Evolutionary conservation across 2,113 vertebrate genomes (phyloP), one percentile per base, ranked within the genome.

Genomic region (Sardina pilchardus): DNA sequence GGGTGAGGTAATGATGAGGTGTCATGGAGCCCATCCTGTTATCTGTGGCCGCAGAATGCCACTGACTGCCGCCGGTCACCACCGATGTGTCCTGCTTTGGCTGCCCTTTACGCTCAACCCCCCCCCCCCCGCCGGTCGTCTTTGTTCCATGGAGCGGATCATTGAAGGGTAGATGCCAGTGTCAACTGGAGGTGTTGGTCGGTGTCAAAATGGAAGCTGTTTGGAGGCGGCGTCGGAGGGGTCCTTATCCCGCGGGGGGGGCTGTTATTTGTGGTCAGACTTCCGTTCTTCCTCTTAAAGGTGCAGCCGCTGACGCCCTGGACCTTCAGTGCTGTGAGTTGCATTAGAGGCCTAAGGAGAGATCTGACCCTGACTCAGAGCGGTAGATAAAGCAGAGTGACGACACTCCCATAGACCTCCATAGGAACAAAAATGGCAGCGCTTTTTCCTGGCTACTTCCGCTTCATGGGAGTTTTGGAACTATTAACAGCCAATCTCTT

Each of bases 211-310:
- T 16, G 7, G 8, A 36, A 24, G 12, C 43, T 45, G 36, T 59
- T 83, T 86, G 4, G n/a, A 84, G 44, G 26, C 17, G 19, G 53
- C 34, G 24, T 81, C 85, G 83, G 82, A 82, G 47, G 86, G 63
- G 30, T 83, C 80, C n/a, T 81, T 47, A 30, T 48, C 48, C 50
- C 78, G 39, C 82, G 34, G 80, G 84, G 4, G 44, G 83, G n/a
- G n/a, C n/a, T n/a, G n/a, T 43, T 14, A 47, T 56, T 48, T 45
- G 59, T 87, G n/a, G 43, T 43, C 24, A 43, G 71, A 43, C 81
- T 75, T 39, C 71, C 47, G 78, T 56, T 87, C 82, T 82, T 17
- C 26, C 81, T 85, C 34, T 56, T 80, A 83, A 81, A 63, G 36
- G 47, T 81, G 50, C 67, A 83, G 50, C 50, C 50, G 85, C 67